These are phyloP conservation scores for Poicephalus meyeri DNA, from an alignment of 2,113 vertebrate species.

Conservation along the genomic window DNA sequence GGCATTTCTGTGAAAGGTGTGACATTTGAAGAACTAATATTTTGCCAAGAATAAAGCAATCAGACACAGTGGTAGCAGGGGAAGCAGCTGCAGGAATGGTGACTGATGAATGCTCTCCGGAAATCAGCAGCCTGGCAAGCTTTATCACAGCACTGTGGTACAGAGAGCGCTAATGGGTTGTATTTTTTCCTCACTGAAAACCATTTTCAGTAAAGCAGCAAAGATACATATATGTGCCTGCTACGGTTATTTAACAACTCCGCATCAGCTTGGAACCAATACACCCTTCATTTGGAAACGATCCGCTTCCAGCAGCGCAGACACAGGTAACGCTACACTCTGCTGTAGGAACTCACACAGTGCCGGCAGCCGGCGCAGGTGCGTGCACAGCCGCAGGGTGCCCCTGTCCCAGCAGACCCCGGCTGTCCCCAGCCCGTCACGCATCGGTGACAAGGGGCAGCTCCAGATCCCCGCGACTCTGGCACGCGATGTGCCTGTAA, in stretches of 20 bases:
- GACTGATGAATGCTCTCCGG: not conserved
- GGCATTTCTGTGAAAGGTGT: not conserved
- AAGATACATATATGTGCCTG: not conserved
- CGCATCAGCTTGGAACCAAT: not conserved
- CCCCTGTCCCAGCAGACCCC: not conserved
- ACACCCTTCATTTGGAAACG: not conserved
- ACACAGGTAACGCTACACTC: not conserved
- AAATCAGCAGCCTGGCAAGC: not conserved
- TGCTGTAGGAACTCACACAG: not conserved
- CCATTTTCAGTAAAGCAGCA: not conserved
- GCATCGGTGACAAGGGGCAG: not conserved
- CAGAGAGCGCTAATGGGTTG: not conserved
- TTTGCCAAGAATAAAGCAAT: not conserved
- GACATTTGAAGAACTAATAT: not conserved
- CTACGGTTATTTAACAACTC: not conserved
- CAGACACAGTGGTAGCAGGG: not conserved
- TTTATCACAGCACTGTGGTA: not conserved
- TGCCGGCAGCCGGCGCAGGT: rapidly evolving
- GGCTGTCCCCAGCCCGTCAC: not conserved
- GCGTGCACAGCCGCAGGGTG: not conserved
- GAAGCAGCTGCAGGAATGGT: not conserved
- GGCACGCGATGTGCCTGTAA: not conserved
- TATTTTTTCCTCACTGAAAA: not conserved
- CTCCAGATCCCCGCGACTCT: rapidly evolving
- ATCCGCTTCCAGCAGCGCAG: not conserved